A percentile compares a stretch with the other conserved stretches of the same genome.
Evolutionary conservation across 2,888 invertebrate genomes (phyloP).

Genomic region (Hecatera dysodea): DNA sequence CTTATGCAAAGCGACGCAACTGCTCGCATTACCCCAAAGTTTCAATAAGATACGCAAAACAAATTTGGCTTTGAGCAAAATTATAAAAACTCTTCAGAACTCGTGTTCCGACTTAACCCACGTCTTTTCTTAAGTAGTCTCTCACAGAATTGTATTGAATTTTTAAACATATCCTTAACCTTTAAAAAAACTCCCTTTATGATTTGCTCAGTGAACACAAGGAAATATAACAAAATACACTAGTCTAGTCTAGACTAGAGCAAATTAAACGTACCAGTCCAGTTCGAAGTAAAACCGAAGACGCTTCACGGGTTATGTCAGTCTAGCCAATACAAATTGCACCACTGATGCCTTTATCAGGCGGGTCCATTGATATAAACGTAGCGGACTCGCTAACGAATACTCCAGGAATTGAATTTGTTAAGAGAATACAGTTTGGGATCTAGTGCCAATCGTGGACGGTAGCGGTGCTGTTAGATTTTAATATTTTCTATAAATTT

Average conservation of each 20-base stretch:
- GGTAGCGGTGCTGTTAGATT: conserved; percentile 2
- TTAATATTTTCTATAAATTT: not conserved
- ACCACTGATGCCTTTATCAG: conserved; percentile 50
- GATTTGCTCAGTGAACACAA: not conserved
- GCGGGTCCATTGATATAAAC: conserved; percentile 68
- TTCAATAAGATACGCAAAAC: not conserved
- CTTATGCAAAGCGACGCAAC: too few relatives aligned
- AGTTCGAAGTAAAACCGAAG: conserved; percentile 7
- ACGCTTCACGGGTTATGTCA: conserved; percentile 37
- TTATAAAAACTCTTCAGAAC: not conserved
- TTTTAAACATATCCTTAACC: not conserved
- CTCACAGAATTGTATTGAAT: not conserved
- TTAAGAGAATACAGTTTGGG: conserved; percentile 68
- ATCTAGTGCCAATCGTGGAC: conserved; percentile 53
- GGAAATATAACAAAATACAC: not conserved
- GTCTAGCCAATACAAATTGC: conserved; percentile 62
- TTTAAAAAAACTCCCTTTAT: not conserved
- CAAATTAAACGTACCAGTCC: not conserved
- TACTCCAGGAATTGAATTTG: conserved; percentile 75
- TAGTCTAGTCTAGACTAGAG: not conserved
- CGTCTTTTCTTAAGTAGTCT: not conserved
- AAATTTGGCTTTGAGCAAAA: not conserved
- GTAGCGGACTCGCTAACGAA: conserved; percentile 70
- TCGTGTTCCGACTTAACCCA: not conserved
- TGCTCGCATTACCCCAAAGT: too few relatives aligned